Evolutionary conservation across 2,888 invertebrate species (phyloP).

Genomic region (Nipponacmea schrenckii): DNA sequence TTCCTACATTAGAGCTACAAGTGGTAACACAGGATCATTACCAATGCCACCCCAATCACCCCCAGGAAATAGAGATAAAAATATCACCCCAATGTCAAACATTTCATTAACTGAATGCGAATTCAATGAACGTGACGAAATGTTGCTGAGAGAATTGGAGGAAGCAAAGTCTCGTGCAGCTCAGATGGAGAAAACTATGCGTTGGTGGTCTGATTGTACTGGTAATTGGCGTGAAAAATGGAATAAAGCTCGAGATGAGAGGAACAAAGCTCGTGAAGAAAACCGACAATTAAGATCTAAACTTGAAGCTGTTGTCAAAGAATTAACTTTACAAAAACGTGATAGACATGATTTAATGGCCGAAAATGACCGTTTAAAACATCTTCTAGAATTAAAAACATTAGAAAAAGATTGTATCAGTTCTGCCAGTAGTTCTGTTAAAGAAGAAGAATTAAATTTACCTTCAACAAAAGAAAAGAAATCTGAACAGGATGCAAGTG

Average conservation of each 20-base stretch:
- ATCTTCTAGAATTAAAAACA: conserved; percentile 13
- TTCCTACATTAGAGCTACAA: conserved; percentile 53
- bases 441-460: conserved; percentile 21
- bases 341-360: conserved; percentile 83
- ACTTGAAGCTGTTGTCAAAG: conserved; percentile 74
- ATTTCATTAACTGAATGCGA: conserved; percentile 34
- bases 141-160: conserved; percentile 84
- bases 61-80: conserved; percentile 38
- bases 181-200: conserved; percentile 99
- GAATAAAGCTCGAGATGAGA: conserved; percentile 88
- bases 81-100: conserved; percentile 40
- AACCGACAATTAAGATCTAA: conserved; percentile 83
- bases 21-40: conserved; percentile 25
- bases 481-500: conserved; percentile 7
- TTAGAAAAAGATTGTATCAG: conserved; percentile 17
- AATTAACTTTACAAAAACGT: conserved; percentile 77
- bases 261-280: conserved; percentile 92
- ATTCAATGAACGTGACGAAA: conserved; percentile 69
- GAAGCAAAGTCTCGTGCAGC: conserved; percentile 93
- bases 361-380: conserved; percentile 72
- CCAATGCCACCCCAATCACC: conserved; percentile 41
- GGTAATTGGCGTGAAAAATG: conserved; percentile 96
- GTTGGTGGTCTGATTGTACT: conserved; percentile 99
- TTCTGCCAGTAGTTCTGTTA: neutral
- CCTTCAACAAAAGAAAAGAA: conserved; percentile 20